phyloP scores from a whole-genome alignment of 2,888 invertebrate genomes.

The Caenorhabditis sp. region DNA sequence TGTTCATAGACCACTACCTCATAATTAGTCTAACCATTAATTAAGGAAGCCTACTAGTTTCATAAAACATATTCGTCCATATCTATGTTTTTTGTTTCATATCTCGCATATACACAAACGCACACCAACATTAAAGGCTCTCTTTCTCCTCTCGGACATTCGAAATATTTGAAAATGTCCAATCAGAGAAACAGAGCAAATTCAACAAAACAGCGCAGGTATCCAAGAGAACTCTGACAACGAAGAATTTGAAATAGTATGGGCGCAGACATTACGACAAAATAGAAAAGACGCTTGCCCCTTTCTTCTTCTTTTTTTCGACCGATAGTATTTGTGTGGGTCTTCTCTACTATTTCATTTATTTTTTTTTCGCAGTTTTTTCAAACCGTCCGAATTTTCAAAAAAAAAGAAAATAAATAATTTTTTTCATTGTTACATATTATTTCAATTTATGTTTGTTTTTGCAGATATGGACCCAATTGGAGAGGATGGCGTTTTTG shows the following conservation, averaged over 20 bases:
- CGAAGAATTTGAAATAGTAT: not conserved
- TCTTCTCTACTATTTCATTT: not conserved
- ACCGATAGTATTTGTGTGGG: slow-evolving; percentile 1
- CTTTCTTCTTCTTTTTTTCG: slow-evolving; percentile 1
- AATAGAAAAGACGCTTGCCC: not conserved
- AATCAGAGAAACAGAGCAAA: not conserved
- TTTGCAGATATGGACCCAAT: not conserved
- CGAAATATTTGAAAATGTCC: not conserved
- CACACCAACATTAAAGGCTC: not conserved
- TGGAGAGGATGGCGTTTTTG: slow-evolving; percentile 3
- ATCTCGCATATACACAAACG: not conserved
- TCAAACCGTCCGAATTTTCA: not conserved
- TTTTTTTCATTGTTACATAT: not conserved
- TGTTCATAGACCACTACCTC: no score
- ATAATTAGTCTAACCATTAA: no score
- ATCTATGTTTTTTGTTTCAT: not conserved
- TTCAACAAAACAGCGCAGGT: not conserved
- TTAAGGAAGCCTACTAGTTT: no score
- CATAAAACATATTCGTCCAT: no score
- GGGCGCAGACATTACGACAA: not conserved
- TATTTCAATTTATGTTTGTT: not conserved
- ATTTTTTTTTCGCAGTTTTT: not conserved
- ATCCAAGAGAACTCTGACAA: not conserved
- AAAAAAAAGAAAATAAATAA: no score
- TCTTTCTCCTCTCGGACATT: not conserved